Conservation (phyloP, 2,113 vertebrate species). For the Strix uralensis region DNA sequence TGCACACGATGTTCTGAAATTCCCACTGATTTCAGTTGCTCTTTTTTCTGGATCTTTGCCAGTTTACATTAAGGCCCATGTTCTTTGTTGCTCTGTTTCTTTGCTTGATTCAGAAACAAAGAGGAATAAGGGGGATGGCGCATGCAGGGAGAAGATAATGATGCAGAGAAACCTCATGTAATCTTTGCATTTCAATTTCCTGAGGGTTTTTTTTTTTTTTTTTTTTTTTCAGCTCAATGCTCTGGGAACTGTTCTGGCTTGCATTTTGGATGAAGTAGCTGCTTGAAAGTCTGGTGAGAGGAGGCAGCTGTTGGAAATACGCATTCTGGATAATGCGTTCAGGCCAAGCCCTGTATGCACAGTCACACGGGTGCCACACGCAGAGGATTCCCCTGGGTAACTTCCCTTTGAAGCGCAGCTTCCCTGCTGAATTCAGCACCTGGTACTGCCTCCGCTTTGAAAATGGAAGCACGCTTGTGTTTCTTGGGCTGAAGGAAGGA, state of each 20-base stretch:
- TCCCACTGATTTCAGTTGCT: neutral
- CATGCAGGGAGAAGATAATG: neutral
- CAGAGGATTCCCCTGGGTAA: neutral
- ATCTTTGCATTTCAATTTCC: slow-evolving; percentile 14
- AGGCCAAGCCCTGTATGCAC: neutral
- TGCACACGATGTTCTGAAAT: neutral
- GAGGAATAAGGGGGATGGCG: neutral
- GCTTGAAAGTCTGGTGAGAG: neutral
- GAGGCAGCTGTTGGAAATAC: neutral
- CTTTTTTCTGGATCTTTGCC: neutral
- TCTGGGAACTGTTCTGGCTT: neutral
- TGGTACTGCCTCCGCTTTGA: neutral
- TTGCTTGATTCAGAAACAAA: neutral
- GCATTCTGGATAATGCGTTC: neutral
- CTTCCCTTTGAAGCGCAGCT: neutral
- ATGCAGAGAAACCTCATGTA: neutral
- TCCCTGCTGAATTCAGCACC: neutral
- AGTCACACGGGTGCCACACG: neutral
- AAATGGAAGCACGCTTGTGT: neutral
- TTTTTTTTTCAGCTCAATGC: neutral
- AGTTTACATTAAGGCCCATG: neutral
- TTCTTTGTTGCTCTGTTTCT: neutral
- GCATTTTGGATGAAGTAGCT: neutral
- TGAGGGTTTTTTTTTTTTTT: neutral
- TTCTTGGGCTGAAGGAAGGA: neutral